Conservation (phyloP, 2,113 vertebrate species). For the Tautogolabrus adspersus region DNA sequence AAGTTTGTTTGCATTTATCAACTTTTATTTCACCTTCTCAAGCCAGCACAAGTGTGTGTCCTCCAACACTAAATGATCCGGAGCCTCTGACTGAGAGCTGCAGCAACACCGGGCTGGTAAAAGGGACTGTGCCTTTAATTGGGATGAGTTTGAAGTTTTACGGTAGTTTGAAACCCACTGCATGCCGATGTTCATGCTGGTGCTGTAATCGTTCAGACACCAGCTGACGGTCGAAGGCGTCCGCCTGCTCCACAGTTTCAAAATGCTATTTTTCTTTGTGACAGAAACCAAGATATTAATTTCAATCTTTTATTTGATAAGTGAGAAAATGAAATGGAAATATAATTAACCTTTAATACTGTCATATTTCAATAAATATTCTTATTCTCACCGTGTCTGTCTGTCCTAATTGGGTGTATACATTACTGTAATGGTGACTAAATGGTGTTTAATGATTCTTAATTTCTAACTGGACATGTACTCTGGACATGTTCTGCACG, state of each 20-base stretch:
- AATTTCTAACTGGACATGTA: too few species aligned
- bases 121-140: too few species aligned
- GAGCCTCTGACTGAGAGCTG: too few species aligned
- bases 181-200: slow-evolving; percentile 6
- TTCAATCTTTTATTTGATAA: slow-evolving; percentile 59
- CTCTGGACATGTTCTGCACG: too few species aligned
- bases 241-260: background rate
- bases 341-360: slow-evolving; percentile 46
- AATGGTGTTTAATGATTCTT: too few species aligned
- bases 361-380: slow-evolving; percentile 78
- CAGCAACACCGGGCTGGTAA: too few species aligned
- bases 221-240: slow-evolving; percentile 3
- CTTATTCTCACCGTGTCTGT: slow-evolving; percentile 42
- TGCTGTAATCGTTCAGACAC: background rate
- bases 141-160: too few species aligned
- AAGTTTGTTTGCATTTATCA: too few species aligned
- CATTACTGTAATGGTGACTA: too few species aligned
- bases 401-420: background rate
- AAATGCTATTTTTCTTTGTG: slow-evolving; percentile 28
- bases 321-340: slow-evolving; percentile 29
- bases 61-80: too few species aligned
- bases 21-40: too few species aligned
- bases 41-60: too few species aligned
- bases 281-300: slow-evolving; percentile 55
- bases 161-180: background rate